These are phyloP conservation scores for Sturnira hondurensis DNA, from an alignment of 2,113 vertebrate species.

Conservation along the genomic window DNA sequence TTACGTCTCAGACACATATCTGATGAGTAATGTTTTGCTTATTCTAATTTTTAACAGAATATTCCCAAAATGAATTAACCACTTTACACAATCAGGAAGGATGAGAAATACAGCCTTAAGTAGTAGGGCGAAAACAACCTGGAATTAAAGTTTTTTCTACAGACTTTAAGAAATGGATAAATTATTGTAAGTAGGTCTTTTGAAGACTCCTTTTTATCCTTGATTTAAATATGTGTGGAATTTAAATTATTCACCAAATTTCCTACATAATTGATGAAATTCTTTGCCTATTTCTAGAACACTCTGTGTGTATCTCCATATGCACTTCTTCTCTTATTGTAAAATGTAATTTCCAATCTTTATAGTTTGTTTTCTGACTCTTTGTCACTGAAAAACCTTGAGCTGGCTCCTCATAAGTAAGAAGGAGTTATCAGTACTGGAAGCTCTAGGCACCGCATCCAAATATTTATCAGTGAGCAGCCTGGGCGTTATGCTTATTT, in stretches of 20 bases:
- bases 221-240: neutral
- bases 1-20: neutral
- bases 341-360: neutral
- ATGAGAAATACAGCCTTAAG: neutral
- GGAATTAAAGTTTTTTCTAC: slow-evolving; percentile 35
- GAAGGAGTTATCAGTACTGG: neutral
- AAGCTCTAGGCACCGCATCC: neutral
- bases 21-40: neutral
- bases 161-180: neutral
- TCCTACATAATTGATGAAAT: neutral
- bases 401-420: neutral
- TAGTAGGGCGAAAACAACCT: neutral
- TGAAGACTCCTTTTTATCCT: neutral
- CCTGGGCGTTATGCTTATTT: neutral
- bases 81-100: neutral
- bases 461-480: neutral
- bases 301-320: neutral
- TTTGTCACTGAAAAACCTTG: neutral
- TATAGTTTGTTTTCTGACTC: neutral
- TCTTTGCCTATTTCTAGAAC: neutral
- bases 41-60: neutral
- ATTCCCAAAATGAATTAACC: neutral
- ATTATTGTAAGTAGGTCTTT: neutral
- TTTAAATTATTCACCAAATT: neutral
- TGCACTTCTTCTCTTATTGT: neutral